Evolutionary conservation across 2,797 vertebrate genomes (phyloP), one percentile per base, ranked within the genome.

Genomic region (Scleropages formosus): DNA sequence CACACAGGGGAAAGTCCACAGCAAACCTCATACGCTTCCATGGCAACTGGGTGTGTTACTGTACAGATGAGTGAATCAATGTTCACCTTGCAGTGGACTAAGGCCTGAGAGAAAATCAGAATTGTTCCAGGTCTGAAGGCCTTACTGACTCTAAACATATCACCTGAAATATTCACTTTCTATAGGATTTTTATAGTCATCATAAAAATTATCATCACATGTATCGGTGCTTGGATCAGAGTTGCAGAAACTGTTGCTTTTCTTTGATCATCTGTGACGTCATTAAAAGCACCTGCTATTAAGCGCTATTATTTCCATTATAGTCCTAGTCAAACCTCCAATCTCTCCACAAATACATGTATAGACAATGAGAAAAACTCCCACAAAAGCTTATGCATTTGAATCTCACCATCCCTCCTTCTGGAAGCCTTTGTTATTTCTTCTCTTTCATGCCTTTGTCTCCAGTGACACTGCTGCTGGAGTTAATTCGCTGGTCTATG

Each of bases 271-370:
- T 71, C 73, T 81, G 73, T 81, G 75, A 80, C 26, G 11, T 53
- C 77, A 80, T 78, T 85, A 85, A 88, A 86, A 82, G 85, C 79
- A 85, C 86, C 87, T 78, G 83, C 77, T 80, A 86, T 91, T 88
- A 89, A 89, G 85, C 79, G 83, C 77, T 80, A 86, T 91, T 88
- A 89, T 89, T 85, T 87, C 79, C 87, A 79, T 79, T 74, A 16
- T 88, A 89, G 90, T 89, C 87, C 88, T 84, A 78, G 88, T 86
- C 79, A 89, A 80, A 87, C 87, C 84, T 87, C 82, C 83, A 77
- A 76, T 80, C 76, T 85, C 72, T 67, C 79, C 78, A 62, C 75
- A 88, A 87, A 90, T 90, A 84, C 82, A 79, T 77, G 56, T 12
- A 73, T 47, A 76, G 62, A 67, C 74, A 64, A 64, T 76, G 44